Evolutionary conservation across 1,140 invertebrate genomes (phyloP), one percentile per base, ranked within the genome.

Genomic region (Hesperophylax magnus): DNA sequence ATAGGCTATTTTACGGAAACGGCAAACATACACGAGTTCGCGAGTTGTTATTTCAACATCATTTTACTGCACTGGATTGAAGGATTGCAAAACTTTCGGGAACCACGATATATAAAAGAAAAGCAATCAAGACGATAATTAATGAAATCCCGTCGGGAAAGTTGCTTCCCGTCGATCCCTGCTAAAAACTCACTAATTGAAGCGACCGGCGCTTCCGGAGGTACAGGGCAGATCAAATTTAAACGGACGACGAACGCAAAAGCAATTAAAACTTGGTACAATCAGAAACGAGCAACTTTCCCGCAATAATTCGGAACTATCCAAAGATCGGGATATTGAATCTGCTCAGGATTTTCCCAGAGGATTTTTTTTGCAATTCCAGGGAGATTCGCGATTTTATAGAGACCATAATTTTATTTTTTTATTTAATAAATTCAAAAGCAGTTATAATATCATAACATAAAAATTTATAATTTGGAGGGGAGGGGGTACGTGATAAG

Each of bases 251-350:
- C 11, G 14, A 56, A 58, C 72, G 20, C 31, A 22, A 75, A 34
- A 75, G 72, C 54, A 60, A 75, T 75, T 75, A 34, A 75, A 75
- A 75, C 53, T 75, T 75, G 8, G 31, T 7, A 75, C 72, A 75
- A 72, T 72, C 8, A 72, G 53, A 72, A 72, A 72, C n/a, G 69
- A 52, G 24, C 53, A 72, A 72, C 18, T 72, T 72, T 72, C 69
- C 39, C 47, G 14, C n/a, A 72, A 54, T 72, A 18, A 15, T 22
- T 72, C 47, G 9, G 8, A 72, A 54, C 54, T 20, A 22, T 53
- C 39, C 4, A n/a, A 72, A 72, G 18, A 47, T 65, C 24, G 20
- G 20, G 2, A 24, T 31, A 65, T 65, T 31, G 15, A 22, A 24
- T 65, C 14, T 47, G 39, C 8, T 47, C 39, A 14, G 11, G 39